Conservation (phyloP, 1,140 invertebrate species). For the Ctenoplectra terminalis region DNA sequence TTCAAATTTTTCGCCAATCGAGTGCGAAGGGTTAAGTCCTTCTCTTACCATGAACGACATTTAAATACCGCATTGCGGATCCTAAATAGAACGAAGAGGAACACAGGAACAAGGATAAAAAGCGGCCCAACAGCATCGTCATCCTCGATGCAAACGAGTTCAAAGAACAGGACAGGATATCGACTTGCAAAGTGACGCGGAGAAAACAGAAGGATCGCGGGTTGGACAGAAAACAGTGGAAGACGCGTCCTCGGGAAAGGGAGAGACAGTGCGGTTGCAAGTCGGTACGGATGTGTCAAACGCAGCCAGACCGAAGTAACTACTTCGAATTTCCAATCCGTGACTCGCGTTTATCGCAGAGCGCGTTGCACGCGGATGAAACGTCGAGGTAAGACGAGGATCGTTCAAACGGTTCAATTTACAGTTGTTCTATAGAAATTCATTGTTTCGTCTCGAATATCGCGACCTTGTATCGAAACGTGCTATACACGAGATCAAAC, state of each 20-base stretch:
- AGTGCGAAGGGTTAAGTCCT: too few relatives aligned
- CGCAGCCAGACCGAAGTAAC: constrained; percentile 57
- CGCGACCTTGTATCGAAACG: too few relatives aligned
- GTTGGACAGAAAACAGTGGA: not conserved
- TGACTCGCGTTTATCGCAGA: not conserved
- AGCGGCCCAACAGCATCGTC: not conserved
- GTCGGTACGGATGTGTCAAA: constrained; percentile 62
- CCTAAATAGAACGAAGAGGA: too few relatives aligned
- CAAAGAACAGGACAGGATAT: constrained; percentile 29
- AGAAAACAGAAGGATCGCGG: too few relatives aligned
- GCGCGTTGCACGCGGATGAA: not conserved
- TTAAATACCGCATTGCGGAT: too few relatives aligned
- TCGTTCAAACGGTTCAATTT: too few relatives aligned
- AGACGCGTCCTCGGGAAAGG: too few relatives aligned
- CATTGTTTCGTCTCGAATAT: too few relatives aligned
- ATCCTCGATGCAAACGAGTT: constrained; percentile 1
- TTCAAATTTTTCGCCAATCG: too few relatives aligned
- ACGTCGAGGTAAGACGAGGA: not conserved
- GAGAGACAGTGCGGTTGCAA: constrained; percentile 41
- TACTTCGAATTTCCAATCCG: constrained; percentile 66
- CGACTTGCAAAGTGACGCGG: constrained; percentile 12
- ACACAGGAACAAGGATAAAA: not conserved
- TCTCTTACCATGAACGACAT: too few relatives aligned
- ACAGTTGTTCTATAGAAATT: too few relatives aligned
- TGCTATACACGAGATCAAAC: too few relatives aligned